Evolutionary conservation across 2,888 invertebrate species (phyloP).

Genomic region (Steromphala cineraria): DNA sequence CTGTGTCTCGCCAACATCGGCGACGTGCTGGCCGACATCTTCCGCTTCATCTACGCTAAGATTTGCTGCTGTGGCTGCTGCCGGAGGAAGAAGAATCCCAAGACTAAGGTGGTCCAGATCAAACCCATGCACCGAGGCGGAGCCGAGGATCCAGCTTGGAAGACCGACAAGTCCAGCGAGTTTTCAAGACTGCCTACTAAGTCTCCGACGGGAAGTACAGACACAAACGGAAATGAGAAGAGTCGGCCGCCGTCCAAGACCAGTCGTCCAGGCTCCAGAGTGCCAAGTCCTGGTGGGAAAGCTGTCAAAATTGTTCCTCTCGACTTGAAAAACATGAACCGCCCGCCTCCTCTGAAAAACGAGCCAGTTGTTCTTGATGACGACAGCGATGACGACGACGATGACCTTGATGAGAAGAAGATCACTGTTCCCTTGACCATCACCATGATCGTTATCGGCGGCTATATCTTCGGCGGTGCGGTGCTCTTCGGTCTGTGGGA

Average conservation of each 20-base stretch:
- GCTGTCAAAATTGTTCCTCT: constrained; percentile 59
- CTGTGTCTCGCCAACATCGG: constrained; percentile 78
- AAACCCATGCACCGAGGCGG: constrained; percentile 43
- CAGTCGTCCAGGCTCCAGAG: constrained; percentile 13
- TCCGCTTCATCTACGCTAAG: constrained; percentile 76
- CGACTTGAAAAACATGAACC: constrained; percentile 48
- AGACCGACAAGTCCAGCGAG: constrained; percentile 51
- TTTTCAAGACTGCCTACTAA: constrained; percentile 53
- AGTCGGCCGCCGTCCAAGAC: constrained; percentile 22
- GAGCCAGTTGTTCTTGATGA: constrained; percentile 60
- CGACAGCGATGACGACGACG: constrained; percentile 68
- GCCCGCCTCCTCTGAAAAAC: constrained; percentile 46
- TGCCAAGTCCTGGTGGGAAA: constrained; percentile 28
- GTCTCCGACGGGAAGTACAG: constrained; percentile 43
- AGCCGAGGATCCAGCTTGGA: constrained; percentile 49
- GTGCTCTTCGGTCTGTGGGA: constrained; percentile 74
- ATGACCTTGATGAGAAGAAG: constrained; percentile 71
- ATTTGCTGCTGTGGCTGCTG: constrained; percentile 73
- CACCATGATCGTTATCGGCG: constrained; percentile 73
- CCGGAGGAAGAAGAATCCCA: constrained; percentile 52
- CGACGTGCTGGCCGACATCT: constrained; percentile 77
- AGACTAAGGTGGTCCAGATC: constrained; percentile 54
- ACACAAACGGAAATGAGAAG: constrained; percentile 32
- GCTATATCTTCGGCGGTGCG: constrained; percentile 73
- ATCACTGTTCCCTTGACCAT: constrained; percentile 74